Evolutionary conservation across 2,113 vertebrate genomes (phyloP).

Genomic region (Hyperoodon ampullatus): DNA sequence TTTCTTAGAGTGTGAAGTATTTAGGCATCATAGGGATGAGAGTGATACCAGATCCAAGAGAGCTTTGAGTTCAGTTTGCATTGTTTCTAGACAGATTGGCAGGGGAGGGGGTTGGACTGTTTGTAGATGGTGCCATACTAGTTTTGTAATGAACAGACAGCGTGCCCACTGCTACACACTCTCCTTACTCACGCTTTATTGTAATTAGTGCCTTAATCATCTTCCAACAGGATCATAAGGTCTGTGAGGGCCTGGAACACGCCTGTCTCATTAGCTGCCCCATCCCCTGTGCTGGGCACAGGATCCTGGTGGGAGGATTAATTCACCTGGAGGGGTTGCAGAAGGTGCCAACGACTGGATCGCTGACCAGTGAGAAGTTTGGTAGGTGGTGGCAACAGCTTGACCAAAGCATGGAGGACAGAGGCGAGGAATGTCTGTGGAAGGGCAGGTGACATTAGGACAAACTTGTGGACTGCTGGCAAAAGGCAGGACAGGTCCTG

Average conservation of each 20-base stretch:
- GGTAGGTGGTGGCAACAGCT: neutral
- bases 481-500: neutral
- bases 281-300: fast-evolving
- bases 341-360: neutral
- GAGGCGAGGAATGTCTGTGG: neutral
- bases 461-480: neutral
- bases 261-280: neutral
- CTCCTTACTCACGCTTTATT: neutral
- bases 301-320: fast-evolving
- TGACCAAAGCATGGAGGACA: neutral
- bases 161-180: neutral
- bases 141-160: conserved; percentile 54
- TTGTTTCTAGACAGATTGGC: neutral
- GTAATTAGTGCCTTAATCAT: conserved; percentile 62
- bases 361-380: neutral
- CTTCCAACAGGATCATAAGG: neutral
- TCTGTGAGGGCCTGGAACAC: neutral
- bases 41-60: neutral
- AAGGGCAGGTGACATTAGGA: neutral
- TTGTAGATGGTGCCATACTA: neutral
- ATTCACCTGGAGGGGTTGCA: neutral
- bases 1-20: neutral
- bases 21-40: neutral
- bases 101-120: neutral
- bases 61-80: neutral